phyloP scores from a whole-genome alignment of 2,888 invertebrate species.

The Tanytarsus gracilentus region DNA sequence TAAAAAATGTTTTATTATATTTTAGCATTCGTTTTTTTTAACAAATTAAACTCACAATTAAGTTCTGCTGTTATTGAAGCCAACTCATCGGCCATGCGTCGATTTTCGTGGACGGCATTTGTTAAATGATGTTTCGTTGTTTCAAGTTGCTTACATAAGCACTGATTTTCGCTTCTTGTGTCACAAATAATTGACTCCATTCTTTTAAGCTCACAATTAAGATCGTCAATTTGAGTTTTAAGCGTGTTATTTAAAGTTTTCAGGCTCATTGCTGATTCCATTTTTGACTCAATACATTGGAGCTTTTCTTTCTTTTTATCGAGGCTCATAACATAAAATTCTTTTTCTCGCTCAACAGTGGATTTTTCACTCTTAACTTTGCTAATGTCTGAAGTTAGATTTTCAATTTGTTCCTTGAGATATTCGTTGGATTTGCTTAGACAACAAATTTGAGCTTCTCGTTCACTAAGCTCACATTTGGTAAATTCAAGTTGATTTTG shows the following conservation, averaged over 20 bases:
- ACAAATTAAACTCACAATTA: too few species aligned
- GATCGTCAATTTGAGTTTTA: slow-evolving; percentile 10
- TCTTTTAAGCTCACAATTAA: slow-evolving; percentile 8
- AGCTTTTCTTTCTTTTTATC: slow-evolving; percentile 17
- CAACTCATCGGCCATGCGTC: slow-evolving; percentile 22
- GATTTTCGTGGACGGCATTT: slow-evolving; percentile 22
- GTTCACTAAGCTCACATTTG: slow-evolving; percentile 13
- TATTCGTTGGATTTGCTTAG: slow-evolving; percentile 15
- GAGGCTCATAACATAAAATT: slow-evolving; percentile 8
- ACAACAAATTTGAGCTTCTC: slow-evolving; percentile 18
- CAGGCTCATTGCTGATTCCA: neutral
- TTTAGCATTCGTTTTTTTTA: too few species aligned
- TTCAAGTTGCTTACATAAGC: slow-evolving; percentile 18
- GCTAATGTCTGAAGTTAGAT: neutral
- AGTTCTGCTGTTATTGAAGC: slow-evolving; percentile 17
- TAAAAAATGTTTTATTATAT: too few species aligned
- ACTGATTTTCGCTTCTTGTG: slow-evolving; percentile 11
- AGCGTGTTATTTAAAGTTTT: neutral
- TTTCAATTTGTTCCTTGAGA: slow-evolving; percentile 18
- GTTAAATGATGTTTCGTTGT: slow-evolving; percentile 24
- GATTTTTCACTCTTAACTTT: slow-evolving; percentile 4
- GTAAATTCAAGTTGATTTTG: slow-evolving; percentile 23
- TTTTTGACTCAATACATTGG: slow-evolving; percentile 12
- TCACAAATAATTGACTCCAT: slow-evolving; percentile 15
- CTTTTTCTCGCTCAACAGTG: slow-evolving; percentile 17